phyloP scores from a whole-genome alignment of 2,797 vertebrate genomes.

The Pseudotriccus pelzelni region DNA sequence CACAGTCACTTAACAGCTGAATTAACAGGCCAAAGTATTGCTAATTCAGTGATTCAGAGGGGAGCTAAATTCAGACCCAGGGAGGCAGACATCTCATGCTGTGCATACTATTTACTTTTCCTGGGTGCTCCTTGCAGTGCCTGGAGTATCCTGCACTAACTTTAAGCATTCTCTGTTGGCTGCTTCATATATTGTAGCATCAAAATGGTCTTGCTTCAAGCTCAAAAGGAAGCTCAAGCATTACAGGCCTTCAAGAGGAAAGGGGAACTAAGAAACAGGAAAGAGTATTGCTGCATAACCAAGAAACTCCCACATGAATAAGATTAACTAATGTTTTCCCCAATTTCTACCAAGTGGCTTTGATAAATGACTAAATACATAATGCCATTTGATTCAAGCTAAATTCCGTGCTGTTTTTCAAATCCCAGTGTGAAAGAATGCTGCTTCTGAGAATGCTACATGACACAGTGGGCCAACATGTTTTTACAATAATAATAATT shows the following conservation, averaged over 20 bases:
- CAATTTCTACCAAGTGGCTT: constrained; percentile 10
- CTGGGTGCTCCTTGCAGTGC: background rate
- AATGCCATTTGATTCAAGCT: constrained; percentile 64
- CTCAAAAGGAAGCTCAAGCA: background rate
- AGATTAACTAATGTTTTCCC: constrained; percentile 25
- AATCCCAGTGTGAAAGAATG: constrained; percentile 58
- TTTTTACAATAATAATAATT: constrained; percentile 53
- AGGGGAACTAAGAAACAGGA: background rate
- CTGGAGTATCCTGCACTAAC: background rate
- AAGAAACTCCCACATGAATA: background rate
- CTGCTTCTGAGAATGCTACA: constrained; percentile 39
- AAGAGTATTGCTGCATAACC: background rate
- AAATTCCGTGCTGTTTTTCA: constrained; percentile 65
- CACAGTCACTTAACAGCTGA: background rate
- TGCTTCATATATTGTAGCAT: background rate
- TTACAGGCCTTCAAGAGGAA: background rate
- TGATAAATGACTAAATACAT: constrained; percentile 42
- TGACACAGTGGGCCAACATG: constrained; percentile 31
- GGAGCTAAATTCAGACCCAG: background rate
- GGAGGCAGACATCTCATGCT: background rate
- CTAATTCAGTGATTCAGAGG: background rate
- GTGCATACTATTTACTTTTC: background rate
- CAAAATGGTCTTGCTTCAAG: background rate
- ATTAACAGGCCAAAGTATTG: background rate
- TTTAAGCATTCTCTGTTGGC: background rate